Conservation (phyloP, 2,797 vertebrate species). For the Gastrophryne carolinensis region DNA sequence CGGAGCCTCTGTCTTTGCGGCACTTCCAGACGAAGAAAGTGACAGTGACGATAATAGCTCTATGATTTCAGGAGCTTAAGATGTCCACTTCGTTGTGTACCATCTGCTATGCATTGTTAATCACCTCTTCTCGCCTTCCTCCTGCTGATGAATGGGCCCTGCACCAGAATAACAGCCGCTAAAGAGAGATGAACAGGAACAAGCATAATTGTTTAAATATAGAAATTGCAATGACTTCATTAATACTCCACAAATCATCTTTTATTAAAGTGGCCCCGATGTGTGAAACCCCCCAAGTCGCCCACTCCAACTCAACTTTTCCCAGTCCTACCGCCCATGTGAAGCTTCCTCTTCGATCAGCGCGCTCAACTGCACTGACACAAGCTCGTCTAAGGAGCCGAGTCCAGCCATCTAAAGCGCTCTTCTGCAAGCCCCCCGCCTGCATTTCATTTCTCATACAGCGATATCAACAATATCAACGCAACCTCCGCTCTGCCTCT, state of each 20-base stretch:
- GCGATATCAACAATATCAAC: too few species aligned
- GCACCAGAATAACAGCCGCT: conserved; percentile 1
- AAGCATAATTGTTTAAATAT: background rate
- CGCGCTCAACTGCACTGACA: too few species aligned
- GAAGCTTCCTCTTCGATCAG: too few species aligned
- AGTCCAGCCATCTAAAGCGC: too few species aligned
- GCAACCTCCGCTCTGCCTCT: too few species aligned
- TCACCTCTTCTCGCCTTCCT: background rate
- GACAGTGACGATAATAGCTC: background rate
- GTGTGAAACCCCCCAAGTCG: too few species aligned
- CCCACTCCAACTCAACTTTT: too few species aligned
- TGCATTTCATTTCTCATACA: too few species aligned
- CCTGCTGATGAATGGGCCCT: conserved; percentile 19
- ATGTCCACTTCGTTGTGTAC: background rate
- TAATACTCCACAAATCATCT: background rate
- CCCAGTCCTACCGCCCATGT: too few species aligned
- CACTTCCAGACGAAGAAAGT: conserved; percentile 10
- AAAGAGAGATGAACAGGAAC: background rate
- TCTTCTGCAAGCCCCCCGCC: too few species aligned
- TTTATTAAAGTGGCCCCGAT: too few species aligned
- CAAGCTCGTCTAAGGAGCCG: too few species aligned
- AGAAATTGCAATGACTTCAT: background rate
- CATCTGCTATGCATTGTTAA: conserved; percentile 17
- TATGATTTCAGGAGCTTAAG: accelerated
- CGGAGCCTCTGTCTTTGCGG: conserved; percentile 18